phyloP scores from a whole-genome alignment of 1,140 invertebrate genomes.

The Hyles vespertilio region DNA sequence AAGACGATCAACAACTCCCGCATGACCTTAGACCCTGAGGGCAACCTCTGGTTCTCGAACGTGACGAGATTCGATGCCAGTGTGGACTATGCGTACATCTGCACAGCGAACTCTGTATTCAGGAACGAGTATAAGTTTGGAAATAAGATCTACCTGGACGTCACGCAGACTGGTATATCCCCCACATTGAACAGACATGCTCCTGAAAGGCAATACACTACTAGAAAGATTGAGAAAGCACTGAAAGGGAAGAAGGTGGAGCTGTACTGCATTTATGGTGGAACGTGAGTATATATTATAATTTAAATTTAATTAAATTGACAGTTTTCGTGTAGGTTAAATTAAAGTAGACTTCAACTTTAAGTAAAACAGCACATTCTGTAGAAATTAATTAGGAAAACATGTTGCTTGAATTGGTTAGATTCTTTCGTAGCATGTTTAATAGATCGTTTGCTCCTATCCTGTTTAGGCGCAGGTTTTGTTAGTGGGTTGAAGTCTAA shows the following conservation, averaged over 20 bases:
- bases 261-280: conserved; percentile 93
- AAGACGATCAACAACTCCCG: conserved; percentile 94
- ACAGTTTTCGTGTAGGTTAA: too few species aligned
- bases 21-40: conserved; percentile 95
- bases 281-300: conserved; percentile 81
- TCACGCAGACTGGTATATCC: conserved; percentile 85
- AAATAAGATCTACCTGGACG: conserved; percentile 87
- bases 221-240: conserved; percentile 90
- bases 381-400: too few species aligned
- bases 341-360: too few species aligned
- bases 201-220: conserved; percentile 88
- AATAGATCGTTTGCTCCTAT: too few species aligned
- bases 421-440: too few species aligned
- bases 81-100: conserved; percentile 90
- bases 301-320: too few species aligned
- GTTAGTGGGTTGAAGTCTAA: not conserved
- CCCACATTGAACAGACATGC: conserved; percentile 85
- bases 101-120: conserved; percentile 90
- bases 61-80: conserved; percentile 90
- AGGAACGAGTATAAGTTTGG: conserved; percentile 94
- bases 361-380: too few species aligned
- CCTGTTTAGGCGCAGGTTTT: not conserved
- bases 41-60: conserved; percentile 95
- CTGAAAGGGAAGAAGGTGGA: conserved; percentile 85
- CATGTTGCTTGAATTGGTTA: too few species aligned